Percentiles rank a stretch among this genome's conserved stretches.
Conservation (phyloP, 2,797 vertebrate species). For the Leucoraja ocellata region DNA sequence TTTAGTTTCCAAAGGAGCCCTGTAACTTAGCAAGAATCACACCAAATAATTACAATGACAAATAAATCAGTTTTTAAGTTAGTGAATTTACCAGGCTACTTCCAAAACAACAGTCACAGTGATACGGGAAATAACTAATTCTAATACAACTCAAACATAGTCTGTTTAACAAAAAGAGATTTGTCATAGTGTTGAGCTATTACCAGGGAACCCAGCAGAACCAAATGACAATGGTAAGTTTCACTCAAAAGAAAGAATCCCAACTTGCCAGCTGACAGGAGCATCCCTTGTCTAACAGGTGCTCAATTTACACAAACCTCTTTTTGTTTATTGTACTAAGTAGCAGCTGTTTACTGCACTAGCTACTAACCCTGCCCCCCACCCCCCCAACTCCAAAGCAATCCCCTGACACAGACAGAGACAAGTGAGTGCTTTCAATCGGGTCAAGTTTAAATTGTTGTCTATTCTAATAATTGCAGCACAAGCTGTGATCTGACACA, state of each 20-base stretch:
- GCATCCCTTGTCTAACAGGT: conserved; percentile 42
- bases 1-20: background rate
- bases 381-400: background rate
- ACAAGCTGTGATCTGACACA: conserved; percentile 38
- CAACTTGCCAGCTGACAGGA: conserved; percentile 45
- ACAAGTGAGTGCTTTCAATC: conserved; percentile 27
- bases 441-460: conserved; percentile 35
- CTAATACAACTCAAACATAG: background rate
- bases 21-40: background rate
- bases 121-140: background rate
- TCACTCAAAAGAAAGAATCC: conserved; percentile 41
- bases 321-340: conserved; percentile 22
- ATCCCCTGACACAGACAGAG: conserved; percentile 36
- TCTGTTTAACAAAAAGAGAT: background rate
- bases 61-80: background rate
- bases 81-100: background rate
- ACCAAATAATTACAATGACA: background rate
- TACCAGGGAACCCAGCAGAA: background rate
- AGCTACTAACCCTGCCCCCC: background rate
- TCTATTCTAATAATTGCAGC: conserved; percentile 34
- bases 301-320: conserved; percentile 43
- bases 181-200: background rate
- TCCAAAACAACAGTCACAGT: background rate
- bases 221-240: conserved; percentile 22
- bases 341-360: conserved; percentile 36